phyloP scores from a whole-genome alignment of 2,797 vertebrate genomes.

The Meda fulgida region DNA sequence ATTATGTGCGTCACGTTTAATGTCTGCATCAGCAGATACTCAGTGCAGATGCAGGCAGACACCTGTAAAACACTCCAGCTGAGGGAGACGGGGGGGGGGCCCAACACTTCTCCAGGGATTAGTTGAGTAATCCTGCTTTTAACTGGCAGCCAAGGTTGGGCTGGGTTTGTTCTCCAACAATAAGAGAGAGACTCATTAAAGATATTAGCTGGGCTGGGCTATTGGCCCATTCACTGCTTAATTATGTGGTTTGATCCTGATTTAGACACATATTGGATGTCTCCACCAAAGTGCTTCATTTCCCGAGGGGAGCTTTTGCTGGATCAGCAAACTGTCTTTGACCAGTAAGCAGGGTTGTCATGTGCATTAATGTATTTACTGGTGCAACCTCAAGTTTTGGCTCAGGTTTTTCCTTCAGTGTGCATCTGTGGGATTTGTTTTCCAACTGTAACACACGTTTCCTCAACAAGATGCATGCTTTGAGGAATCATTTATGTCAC shows the following conservation, averaged over 20 bases:
- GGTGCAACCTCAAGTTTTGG: background rate
- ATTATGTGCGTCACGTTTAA: slow-evolving; percentile 52
- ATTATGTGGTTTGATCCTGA: slow-evolving; percentile 32
- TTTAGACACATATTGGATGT: slow-evolving; percentile 26
- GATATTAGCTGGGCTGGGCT: slow-evolving; percentile 35
- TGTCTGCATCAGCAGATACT: slow-evolving; percentile 73
- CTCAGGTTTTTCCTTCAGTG: background rate
- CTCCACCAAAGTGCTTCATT: slow-evolving; percentile 27
- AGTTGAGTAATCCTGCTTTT: slow-evolving; percentile 66
- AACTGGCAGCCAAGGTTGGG: slow-evolving; percentile 37
- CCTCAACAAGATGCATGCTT: background rate
- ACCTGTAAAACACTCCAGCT: slow-evolving; percentile 56
- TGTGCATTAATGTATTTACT: background rate
- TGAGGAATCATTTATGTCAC: background rate
- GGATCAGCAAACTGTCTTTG: slow-evolving; percentile 17
- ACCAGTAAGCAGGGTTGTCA: background rate
- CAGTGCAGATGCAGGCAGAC: slow-evolving; percentile 56
- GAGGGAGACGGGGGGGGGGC: slow-evolving; percentile 37
- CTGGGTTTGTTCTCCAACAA: slow-evolving; percentile 4
- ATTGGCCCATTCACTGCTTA: slow-evolving; percentile 26
- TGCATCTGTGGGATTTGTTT: background rate
- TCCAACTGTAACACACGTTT: background rate
- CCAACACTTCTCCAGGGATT: slow-evolving; percentile 58
- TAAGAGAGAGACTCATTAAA: slow-evolving; percentile 35
- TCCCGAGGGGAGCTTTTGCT: background rate